Evolutionary conservation across 2,888 invertebrate genomes (phyloP), one percentile per base, ranked within the genome.

Genomic region (Campopleginae sp.): DNA sequence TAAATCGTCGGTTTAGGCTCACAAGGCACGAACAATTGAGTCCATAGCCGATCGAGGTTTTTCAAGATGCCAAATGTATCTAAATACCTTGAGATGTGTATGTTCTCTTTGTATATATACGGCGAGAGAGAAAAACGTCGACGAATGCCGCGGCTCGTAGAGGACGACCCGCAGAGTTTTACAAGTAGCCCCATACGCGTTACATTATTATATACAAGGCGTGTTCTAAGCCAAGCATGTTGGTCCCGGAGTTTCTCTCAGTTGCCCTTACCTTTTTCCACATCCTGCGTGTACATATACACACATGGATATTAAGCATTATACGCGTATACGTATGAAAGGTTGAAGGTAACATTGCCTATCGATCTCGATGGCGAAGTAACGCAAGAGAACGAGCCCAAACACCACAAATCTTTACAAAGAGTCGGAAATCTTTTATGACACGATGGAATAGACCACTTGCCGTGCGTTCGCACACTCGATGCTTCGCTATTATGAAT

Each of bases 81-180:
- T 33, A 70, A 61, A 78, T 68, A 70, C 70, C 44, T 70, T 44
- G 44, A 19, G 68, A 23, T 58, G 38, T 19, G 19, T 66, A 17
- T n/a, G 51, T n/a, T 23, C 8, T 23, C 17, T n/a, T 44, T 17
- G 27, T 17, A 44, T 2, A 51, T 33, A n/a, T 8, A 74, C 42
- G 44, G 65, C 51, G 75, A 31, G 42, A 46, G 80, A 74, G 74
- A 31, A 75, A 58, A 44, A 61, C 46, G 85, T 76, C 74, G 80
- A 82, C 81, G 80, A 82, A 85, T 75, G n/a, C n/a, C 81, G 65
- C 74, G 84, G 76, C 85, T 75, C 82, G 82, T 61, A 27, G 31
- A 79, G 88, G 90, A 90, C 91, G 88, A 90, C 93, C 93, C 93
- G 93, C 92, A 91, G 93, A 93, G 93, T 92, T 93, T 93, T 93